Percentiles rank a stretch among this genome's conserved stretches.
Conservation (phyloP, 2,888 invertebrate genomes). For the Lithophane ornitopus region DNA sequence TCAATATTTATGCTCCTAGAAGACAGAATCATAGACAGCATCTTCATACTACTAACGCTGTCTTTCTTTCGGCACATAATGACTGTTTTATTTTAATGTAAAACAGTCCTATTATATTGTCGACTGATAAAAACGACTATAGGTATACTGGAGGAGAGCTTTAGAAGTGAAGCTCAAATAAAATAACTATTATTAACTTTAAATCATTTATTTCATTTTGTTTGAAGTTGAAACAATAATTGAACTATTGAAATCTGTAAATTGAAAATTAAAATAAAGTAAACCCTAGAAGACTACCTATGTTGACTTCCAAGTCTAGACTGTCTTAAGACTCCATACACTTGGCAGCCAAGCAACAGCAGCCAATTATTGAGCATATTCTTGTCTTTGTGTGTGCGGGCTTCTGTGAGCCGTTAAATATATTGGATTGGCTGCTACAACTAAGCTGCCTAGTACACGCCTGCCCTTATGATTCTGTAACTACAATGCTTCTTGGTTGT, state of each 20-base stretch:
- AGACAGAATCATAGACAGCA: no score
- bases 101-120: no score
- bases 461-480: not conserved
- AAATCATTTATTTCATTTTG: not conserved
- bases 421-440: not conserved
- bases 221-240: not conserved
- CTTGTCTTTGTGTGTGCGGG: no score
- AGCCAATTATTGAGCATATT: not conserved
- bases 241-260: not conserved
- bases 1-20: no score
- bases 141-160: no score
- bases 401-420: not conserved
- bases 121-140: no score
- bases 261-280: not conserved
- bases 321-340: not conserved
- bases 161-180: not conserved
- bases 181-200: not conserved
- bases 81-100: no score
- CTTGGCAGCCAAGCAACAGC: not conserved
- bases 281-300: not conserved
- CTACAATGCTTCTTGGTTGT: not conserved
- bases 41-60: no score
- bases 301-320: not conserved
- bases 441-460: not conserved
- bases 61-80: no score